Evolutionary conservation across 2,888 invertebrate species (phyloP), one percentile per base, ranked within the genome.

Genomic region (Eristalis arbustorum): DNA sequence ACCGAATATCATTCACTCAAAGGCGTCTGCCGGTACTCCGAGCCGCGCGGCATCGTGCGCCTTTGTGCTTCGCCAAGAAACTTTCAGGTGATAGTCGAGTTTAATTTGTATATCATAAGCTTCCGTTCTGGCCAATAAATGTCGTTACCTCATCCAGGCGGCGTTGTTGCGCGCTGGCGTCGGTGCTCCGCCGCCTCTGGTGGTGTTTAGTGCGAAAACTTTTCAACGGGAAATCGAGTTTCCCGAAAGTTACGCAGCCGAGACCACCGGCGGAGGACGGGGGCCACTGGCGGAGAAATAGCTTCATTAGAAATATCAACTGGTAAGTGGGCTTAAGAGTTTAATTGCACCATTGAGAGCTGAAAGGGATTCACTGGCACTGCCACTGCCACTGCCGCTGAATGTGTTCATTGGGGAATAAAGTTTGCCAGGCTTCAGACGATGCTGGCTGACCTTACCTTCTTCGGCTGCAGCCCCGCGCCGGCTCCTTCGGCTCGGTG

Each of bases 291-390:
- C 18, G n/a, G 13, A 42, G 49, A 63, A 64, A 49, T 72, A 69
- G 59, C 83, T 28, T 87, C 83, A 87, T 87, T 87, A 83, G 87
- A 87, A 87, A 87, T 78, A 87, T 87, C 82, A 87, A 87, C 87
- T 83, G 83, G 82, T 83, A 83, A 87, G 66, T 78, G 87, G 83
- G 82, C 83, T 87, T 83, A 83, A 87, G 87, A 87, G 87, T 87
- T 87, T 87, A 87, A 87, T 83, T 87, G 74, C 74, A 25, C 87
- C 78, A 87, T 87, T 83, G 83, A 74, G 83, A 87, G 71, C 75
- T 82, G 73, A 71, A 73, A 63, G 71, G 57, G 71, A 78, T 73
- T 78, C 77, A 69, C 64, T 62, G 42, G 42, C 31, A 49, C 37
- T 64, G 72, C n/a, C n/a, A n/a, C n/a, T n/a, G n/a, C n/a, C n/a